Evolutionary conservation across 2,888 invertebrate genomes (phyloP).

Genomic region (Gari tellinella): DNA sequence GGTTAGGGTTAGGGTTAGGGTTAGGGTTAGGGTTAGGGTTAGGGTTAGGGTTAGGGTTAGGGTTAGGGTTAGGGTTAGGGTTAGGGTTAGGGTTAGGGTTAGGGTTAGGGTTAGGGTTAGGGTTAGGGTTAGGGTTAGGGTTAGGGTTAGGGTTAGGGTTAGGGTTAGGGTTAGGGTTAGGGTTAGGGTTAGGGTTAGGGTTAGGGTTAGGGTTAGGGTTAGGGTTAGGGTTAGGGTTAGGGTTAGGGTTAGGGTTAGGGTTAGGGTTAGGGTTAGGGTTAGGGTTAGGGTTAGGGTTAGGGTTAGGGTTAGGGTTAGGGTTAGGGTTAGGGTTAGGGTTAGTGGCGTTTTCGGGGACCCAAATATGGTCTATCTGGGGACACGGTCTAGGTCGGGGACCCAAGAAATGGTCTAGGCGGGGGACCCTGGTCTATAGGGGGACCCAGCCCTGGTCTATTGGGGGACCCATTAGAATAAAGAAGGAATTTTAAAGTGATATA

Average conservation of each 20-base stretch:
- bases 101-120: slow-evolving; percentile 55
- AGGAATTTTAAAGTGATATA: too few relatives aligned
- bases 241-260: slow-evolving; percentile 42
- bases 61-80: slow-evolving; percentile 49
- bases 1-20: slow-evolving; percentile 60
- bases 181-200: slow-evolving; percentile 57
- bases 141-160: slow-evolving; percentile 64
- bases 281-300: slow-evolving; percentile 54
- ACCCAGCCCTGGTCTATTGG: too few relatives aligned
- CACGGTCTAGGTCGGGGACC: too few relatives aligned
- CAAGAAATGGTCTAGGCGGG: too few relatives aligned
- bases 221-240: slow-evolving; percentile 38
- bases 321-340: slow-evolving; percentile 51
- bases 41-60: slow-evolving; percentile 52
- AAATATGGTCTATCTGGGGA: too few relatives aligned
- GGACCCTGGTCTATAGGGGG: too few relatives aligned
- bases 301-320: slow-evolving; percentile 43
- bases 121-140: slow-evolving; percentile 47
- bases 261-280: slow-evolving; percentile 60
- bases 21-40: slow-evolving; percentile 69
- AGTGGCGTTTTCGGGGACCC: too few relatives aligned
- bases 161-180: slow-evolving; percentile 66
- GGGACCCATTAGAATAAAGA: too few relatives aligned
- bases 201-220: slow-evolving; percentile 60
- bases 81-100: slow-evolving; percentile 53